phyloP scores from a whole-genome alignment of 2,888 invertebrate species.

The Ophion slaviceki region DNA sequence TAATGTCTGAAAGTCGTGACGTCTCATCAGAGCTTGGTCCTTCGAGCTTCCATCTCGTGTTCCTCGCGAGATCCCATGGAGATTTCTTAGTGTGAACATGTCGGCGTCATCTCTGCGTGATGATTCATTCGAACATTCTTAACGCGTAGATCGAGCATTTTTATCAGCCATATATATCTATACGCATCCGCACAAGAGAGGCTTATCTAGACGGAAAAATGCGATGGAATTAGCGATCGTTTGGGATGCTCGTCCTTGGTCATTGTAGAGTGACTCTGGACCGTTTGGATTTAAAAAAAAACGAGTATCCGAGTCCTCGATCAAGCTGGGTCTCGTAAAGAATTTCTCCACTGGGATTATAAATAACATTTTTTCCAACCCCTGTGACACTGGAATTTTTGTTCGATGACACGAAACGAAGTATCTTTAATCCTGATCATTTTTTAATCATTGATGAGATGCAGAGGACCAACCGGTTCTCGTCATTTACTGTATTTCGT shows the following conservation, averaged over 20 bases:
- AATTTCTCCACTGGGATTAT: conserved; percentile 4
- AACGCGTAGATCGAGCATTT: conserved; percentile 22
- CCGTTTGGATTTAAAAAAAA: conserved; percentile 2
- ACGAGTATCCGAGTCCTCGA: background rate
- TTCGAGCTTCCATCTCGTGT: conserved; percentile 42
- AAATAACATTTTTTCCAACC: conserved; percentile 1
- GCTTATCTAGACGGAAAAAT: conserved; percentile 40
- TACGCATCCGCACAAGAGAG: background rate
- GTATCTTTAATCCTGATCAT: no score
- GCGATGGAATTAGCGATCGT: conserved; percentile 24
- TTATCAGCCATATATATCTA: conserved; percentile 21
- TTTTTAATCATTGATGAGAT: no score
- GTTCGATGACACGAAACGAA: background rate
- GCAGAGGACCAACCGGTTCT: no score
- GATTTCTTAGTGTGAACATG: conserved; percentile 63
- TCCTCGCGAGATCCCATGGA: conserved; percentile 41
- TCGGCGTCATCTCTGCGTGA: conserved; percentile 45
- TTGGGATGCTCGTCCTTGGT: conserved; percentile 5
- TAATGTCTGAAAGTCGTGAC: conserved; percentile 18
- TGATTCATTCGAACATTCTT: conserved; percentile 64
- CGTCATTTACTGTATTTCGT: no score
- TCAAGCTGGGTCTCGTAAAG: background rate
- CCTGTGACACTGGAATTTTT: conserved; percentile 14
- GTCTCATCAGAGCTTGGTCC: conserved; percentile 61
- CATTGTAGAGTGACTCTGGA: conserved; percentile 22